Evolutionary conservation across 2,888 invertebrate genomes (phyloP), one percentile per base, ranked within the genome.

Genomic region (Scrobipalpa atriplicella): DNA sequence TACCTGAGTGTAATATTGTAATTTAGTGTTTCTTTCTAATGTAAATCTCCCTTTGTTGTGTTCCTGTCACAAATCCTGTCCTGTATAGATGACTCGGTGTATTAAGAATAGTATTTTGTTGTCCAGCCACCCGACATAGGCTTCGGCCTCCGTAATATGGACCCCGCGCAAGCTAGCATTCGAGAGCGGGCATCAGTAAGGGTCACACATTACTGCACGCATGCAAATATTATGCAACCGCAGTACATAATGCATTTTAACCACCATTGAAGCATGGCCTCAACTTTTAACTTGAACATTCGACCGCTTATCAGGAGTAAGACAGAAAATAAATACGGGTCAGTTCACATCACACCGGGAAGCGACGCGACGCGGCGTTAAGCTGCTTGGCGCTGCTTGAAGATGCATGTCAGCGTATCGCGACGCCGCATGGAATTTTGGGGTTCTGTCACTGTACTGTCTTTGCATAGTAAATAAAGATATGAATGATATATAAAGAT

Each of bases 161-260:
- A 92, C 77, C 73, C 86, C 66, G 79, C 86, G 77, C 89, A 87
- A 83, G 78, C 85, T 76, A 81, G 84, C 82, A 84, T 82, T 87
- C 83, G 84, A 80, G 91, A 91, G 83, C 82, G 88, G 79, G 86
- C 84, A 78, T 75, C 87, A 86, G 92, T 92, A 92, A 92, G 92
- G 83, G 78, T 81, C 79, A 83, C 77, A 72, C 72, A 78, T 76
- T 76, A 78, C 79, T 83, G 89, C 89, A 89, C 86, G 86, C 81
- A 74, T 67, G 64, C 70, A 66, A 63, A 66, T 62, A 65, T 38
- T 39, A 29, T 5, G n/a, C n/a, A 36, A 58, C n/a, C n/a, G 58
- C 58, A 58, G 36, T 54, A 54, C 54, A 19, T 19, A 19, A 54
- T 54, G 54, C 56, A 56, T 13, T 7, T 13, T 29, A 29, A 7